Evolutionary conservation across 2,113 vertebrate genomes (phyloP).

Genomic region (Oryzias javanicus): DNA sequence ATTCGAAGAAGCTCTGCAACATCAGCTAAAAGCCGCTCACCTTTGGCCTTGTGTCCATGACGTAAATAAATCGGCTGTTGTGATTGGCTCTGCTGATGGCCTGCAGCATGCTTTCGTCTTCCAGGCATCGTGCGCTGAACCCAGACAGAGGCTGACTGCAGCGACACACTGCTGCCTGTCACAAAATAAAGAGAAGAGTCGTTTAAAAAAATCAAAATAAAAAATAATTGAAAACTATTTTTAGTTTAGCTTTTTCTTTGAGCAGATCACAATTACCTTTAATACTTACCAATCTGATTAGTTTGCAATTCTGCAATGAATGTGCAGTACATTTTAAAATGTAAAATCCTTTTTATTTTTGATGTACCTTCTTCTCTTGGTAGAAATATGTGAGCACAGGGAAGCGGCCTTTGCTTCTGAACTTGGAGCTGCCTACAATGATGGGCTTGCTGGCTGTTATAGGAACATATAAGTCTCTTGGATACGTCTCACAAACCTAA

Average conservation of each 20-base stretch:
- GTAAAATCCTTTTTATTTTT: too few relatives aligned
- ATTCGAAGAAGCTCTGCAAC: neutral
- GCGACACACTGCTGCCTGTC: slow-evolving; percentile 92
- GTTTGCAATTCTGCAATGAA: too few relatives aligned
- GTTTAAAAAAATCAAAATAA: neutral
- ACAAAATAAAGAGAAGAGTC: neutral
- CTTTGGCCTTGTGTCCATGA: slow-evolving; percentile 96
- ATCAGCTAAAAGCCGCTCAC: slow-evolving; percentile 58
- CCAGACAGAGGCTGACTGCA: slow-evolving; percentile 97
- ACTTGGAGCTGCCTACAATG: slow-evolving; percentile 97
- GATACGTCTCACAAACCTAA: slow-evolving; percentile 97
- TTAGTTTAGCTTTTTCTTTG: too few relatives aligned
- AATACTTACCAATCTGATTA: too few relatives aligned
- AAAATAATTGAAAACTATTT: too few relatives aligned
- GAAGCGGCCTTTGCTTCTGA: slow-evolving; percentile 98
- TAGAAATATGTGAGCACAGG: slow-evolving; percentile 96
- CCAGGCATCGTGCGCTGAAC: slow-evolving; percentile 95
- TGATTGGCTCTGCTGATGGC: slow-evolving; percentile 95
- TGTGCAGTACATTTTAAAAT: too few relatives aligned
- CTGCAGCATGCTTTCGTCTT: slow-evolving; percentile 96
- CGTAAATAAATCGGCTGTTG: slow-evolving; percentile 89
- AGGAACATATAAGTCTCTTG: slow-evolving; percentile 92
- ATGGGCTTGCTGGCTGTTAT: slow-evolving; percentile 90
- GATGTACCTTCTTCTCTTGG: slow-evolving; percentile 88
- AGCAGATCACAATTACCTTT: too few relatives aligned